A percentile compares a stretch with the other conserved stretches of the same genome.
These are phyloP conservation scores for Heliornis fulica DNA, from an alignment of 2,113 vertebrate genomes.

Conservation along the genomic window DNA sequence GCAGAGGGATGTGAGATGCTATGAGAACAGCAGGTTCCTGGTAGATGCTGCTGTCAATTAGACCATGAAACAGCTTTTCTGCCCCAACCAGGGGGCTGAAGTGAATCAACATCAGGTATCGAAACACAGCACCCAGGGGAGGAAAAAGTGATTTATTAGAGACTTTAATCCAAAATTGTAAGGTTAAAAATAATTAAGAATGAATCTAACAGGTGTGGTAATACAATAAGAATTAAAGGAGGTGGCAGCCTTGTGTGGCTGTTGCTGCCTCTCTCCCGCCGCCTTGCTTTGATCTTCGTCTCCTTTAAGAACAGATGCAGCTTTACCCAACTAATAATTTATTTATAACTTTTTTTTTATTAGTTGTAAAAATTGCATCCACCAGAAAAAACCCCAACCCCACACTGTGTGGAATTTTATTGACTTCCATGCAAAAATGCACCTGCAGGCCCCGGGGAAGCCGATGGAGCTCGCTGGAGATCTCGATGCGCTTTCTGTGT, in stretches of 20 bases:
- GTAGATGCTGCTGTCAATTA: not conserved
- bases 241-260: not conserved
- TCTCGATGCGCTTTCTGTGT: not conserved
- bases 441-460: not conserved
- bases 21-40: not conserved
- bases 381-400: not conserved
- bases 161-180: conserved; percentile 20
- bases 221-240: conserved; percentile 19
- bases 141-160: not conserved
- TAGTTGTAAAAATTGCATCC: conserved; percentile 44
- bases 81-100: not conserved
- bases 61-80: not conserved
- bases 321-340: conserved; percentile 35
- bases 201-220: not conserved
- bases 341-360: conserved; percentile 4
- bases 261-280: not conserved
- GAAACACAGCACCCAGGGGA: conserved; percentile 4
- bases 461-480: not conserved
- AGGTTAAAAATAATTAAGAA: conserved; percentile 41
- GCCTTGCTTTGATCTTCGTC: not conserved
- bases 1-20: not conserved
- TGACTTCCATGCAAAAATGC: conserved; percentile 9
- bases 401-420: not conserved
- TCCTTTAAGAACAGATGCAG: conserved; percentile 11
- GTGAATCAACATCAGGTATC: conserved; percentile 33